Conservation (phyloP, 1,140 invertebrate species). For the Piezodorus guildinii region DNA sequence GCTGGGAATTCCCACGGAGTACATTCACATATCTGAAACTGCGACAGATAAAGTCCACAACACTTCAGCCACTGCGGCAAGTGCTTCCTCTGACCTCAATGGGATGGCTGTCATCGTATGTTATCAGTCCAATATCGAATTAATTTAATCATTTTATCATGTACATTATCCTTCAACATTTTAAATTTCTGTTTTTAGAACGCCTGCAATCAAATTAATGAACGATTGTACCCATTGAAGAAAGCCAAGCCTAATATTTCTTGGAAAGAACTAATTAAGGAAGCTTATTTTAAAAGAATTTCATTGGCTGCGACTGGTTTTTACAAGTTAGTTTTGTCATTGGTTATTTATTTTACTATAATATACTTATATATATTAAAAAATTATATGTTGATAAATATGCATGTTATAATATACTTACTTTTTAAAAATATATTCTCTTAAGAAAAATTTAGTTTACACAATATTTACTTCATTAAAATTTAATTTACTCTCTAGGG, state of each 20-base stretch:
- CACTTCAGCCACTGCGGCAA: conserved; percentile 83
- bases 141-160: too few species aligned
- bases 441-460: too few species aligned
- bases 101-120: conserved; percentile 82
- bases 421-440: too few species aligned
- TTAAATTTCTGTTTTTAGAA: conserved; percentile 42
- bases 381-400: too few species aligned
- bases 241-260: conserved; percentile 59
- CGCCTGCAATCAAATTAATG: conserved; percentile 67
- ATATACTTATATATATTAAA: too few species aligned
- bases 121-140: conserved; percentile 11
- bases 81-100: conserved; percentile 82
- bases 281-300: conserved; percentile 69
- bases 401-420: too few species aligned
- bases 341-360: too few species aligned
- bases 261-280: conserved; percentile 76
- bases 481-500: too few species aligned
- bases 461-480: too few species aligned
- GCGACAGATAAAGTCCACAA: conserved; percentile 91
- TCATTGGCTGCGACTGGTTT: conserved; percentile 79
- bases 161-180: too few species aligned
- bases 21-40: conserved; percentile 81
- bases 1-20: conserved; percentile 56
- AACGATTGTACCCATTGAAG: conserved; percentile 65
- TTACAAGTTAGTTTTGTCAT: conserved; percentile 39